A percentile compares a stretch with the other conserved stretches of the same genome.
phyloP scores from a whole-genome alignment of 2,797 vertebrate genomes.

The Rhinoraja longicauda region DNA sequence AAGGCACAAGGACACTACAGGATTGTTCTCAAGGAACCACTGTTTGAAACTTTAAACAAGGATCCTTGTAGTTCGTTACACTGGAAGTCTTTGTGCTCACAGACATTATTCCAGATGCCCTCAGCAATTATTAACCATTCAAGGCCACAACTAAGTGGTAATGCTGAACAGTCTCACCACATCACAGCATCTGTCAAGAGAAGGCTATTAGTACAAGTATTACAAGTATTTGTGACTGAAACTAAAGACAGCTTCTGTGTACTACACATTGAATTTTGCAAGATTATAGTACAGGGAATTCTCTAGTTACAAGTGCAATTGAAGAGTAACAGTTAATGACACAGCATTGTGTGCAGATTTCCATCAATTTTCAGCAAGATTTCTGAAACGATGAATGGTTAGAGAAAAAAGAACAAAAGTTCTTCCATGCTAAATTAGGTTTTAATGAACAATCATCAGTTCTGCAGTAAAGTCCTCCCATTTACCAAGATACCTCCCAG shows the following conservation, averaged over 20 bases:
- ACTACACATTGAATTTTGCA: background rate
- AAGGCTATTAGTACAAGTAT: constrained; percentile 31
- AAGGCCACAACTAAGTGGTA: background rate
- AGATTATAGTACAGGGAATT: background rate
- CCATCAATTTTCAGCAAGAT: background rate
- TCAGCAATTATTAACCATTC: constrained; percentile 35
- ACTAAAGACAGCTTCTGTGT: background rate
- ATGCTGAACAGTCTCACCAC: background rate
- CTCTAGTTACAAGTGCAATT: background rate
- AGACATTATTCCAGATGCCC: constrained; percentile 24
- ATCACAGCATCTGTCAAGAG: background rate
- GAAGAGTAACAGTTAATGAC: background rate
- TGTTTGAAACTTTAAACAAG: constrained; percentile 26
- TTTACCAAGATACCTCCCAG: too few relatives aligned
- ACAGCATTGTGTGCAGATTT: background rate
- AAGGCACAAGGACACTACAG: constrained; percentile 31
- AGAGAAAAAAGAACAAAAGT: background rate
- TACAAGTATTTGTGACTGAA: constrained; percentile 6
- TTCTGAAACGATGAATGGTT: background rate
- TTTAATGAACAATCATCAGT: too few relatives aligned
- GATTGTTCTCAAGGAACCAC: constrained; percentile 13
- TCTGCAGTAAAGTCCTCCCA: too few relatives aligned
- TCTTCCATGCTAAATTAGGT: background rate
- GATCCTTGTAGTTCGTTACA: constrained; percentile 26
- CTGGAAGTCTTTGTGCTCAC: constrained; percentile 11